phyloP scores from a whole-genome alignment of 2,797 vertebrate genomes.

The Meda fulgida region DNA sequence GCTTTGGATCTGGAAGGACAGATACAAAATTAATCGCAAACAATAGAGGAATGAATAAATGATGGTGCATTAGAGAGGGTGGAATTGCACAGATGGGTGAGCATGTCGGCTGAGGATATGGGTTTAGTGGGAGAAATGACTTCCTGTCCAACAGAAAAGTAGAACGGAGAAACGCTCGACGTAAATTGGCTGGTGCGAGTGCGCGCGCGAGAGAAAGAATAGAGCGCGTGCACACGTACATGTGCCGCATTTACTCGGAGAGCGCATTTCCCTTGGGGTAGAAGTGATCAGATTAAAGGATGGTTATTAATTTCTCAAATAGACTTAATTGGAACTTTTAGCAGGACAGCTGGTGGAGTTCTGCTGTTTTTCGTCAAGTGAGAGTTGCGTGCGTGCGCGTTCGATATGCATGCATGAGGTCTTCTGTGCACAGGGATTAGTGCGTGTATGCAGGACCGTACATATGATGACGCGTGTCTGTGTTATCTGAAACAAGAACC shows the following conservation, averaged over 20 bases:
- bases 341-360: constrained; percentile 46
- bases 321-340: constrained; percentile 46
- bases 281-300: constrained; percentile 45
- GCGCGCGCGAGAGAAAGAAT: constrained; percentile 19
- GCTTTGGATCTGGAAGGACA: constrained; percentile 66
- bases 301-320: constrained; percentile 50
- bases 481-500: constrained; percentile 75
- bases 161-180: constrained; percentile 37
- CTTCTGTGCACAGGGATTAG: constrained; percentile 37
- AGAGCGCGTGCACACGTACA: constrained; percentile 44
- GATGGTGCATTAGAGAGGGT: constrained; percentile 48
- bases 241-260: constrained; percentile 47
- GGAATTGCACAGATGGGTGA: constrained; percentile 48
- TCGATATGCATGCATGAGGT: constrained; percentile 39
- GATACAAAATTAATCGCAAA: constrained; percentile 64
- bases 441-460: constrained; percentile 42
- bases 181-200: constrained; percentile 27
- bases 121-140: constrained; percentile 55
- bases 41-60: constrained; percentile 61
- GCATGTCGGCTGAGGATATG: constrained; percentile 51
- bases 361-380: constrained; percentile 37
- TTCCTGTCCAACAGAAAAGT: constrained; percentile 52
- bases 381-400: constrained; percentile 26
- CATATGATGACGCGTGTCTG: constrained; percentile 51
- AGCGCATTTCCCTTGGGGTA: constrained; percentile 21